Base-by-base conservation (phyloP, 1,140 invertebrate genomes). In the Macrosteles quadrilineatus region DNA sequence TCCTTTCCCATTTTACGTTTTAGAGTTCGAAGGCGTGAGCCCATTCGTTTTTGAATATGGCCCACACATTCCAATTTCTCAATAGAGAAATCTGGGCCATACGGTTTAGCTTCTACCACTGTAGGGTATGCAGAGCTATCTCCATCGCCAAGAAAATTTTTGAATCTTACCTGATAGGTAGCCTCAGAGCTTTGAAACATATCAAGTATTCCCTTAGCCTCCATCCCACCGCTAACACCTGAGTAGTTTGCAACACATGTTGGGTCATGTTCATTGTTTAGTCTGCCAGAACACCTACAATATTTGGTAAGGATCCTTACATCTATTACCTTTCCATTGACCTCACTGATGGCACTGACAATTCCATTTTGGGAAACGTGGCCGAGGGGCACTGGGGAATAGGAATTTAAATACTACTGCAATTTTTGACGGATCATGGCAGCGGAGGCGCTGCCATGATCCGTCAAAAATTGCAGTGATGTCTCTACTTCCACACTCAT, bases 101-200 rank as follows among this genome's bases (percentile, higher is more conserved):
- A 55, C 6, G 50, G 50, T 55, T 25, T 55, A 9, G 17, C 50
- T 55, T 17, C 50, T 19, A 55, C 50, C 6, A 55, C 50, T 9
- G 17, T 55, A 9, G 50, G 17, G 19, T 55, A 55, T 6, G 50
- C 17, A 9, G 50, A 17, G 50, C 50, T 71, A 53, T 76, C 73
- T 19, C 72, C 74, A 53, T 76, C 73, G 17, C 74, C 72, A n/a
- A 76, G 59, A 21, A 55, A 25, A 55, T 55, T 55, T 9, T 55
- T 9, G 9, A 11, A 19, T 19, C 23, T 19, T 11, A 19, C 23
- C 6, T 19, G 6, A 21, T 55, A 55, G 6, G 50, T 19, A 11
- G 6, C 23, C 19, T 11, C 50, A 4, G 50, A 55, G 4, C 19
- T 25, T 55, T 55, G 17, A 25, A 55, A 55, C 50, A 55, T 55